A percentile compares a stretch with the other conserved stretches of the same genome.
phyloP scores from a whole-genome alignment of 2,888 invertebrate genomes.

The Tiphia femorata region DNA sequence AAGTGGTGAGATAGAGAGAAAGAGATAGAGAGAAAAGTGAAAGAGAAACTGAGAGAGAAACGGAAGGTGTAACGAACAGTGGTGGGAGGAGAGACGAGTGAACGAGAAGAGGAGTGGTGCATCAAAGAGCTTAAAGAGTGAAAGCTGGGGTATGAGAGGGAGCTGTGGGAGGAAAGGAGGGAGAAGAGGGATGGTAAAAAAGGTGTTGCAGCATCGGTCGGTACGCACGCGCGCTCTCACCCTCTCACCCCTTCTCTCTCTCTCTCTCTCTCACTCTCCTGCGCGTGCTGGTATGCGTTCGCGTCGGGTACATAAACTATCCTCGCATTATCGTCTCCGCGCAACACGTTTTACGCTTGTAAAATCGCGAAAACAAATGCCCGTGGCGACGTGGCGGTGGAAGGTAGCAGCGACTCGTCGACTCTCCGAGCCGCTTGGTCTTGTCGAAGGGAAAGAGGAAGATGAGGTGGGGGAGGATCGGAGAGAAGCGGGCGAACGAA shows the following conservation, averaged over 20 bases:
- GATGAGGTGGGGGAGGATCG: slow-evolving; percentile 13
- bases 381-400: slow-evolving; percentile 26
- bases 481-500: not conserved
- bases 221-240: too few species aligned
- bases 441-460: slow-evolving; percentile 3
- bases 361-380: slow-evolving; percentile 52
- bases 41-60: too few species aligned
- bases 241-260: not conserved
- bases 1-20: slow-evolving; percentile 5
- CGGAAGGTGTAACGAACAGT: too few species aligned
- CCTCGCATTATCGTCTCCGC: slow-evolving; percentile 48
- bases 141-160: too few species aligned
- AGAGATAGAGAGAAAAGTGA: not conserved
- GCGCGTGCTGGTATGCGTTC: not conserved
- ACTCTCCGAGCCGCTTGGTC: not conserved
- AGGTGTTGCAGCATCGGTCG: not conserved
- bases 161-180: too few species aligned
- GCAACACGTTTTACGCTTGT: slow-evolving; percentile 48
- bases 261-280: not conserved
- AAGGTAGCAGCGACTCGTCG: slow-evolving; percentile 6
- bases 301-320: slow-evolving; percentile 43
- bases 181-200: slow-evolving; percentile 5
- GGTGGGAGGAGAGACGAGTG: too few species aligned
- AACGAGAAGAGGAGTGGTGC: too few species aligned
- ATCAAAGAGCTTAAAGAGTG: too few species aligned